phyloP scores from a whole-genome alignment of 2,113 vertebrate species.

The Triplophysa rosa region DNA sequence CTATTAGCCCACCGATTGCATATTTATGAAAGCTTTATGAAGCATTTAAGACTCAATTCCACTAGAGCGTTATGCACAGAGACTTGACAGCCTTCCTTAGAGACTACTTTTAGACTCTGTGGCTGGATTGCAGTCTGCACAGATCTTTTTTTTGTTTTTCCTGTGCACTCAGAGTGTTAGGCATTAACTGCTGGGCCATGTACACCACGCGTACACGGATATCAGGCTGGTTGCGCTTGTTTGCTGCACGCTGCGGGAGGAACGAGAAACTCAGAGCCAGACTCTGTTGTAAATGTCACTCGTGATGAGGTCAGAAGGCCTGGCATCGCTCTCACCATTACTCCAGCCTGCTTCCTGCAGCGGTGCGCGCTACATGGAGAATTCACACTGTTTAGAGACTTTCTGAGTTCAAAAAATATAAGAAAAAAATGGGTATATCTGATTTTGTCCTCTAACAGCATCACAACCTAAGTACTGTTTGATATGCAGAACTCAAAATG shows the following conservation, averaged over 20 bases:
- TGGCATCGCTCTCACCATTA: slow-evolving; percentile 58
- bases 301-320: slow-evolving; percentile 71
- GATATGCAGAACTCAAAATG: background rate
- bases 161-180: slow-evolving; percentile 14
- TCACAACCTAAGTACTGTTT: background rate
- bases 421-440: slow-evolving; percentile 61
- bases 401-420: slow-evolving; percentile 59
- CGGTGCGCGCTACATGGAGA: slow-evolving; percentile 51
- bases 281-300: slow-evolving; percentile 68
- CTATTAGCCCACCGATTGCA: slow-evolving; percentile 67
- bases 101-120: slow-evolving; percentile 69
- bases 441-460: slow-evolving; percentile 29
- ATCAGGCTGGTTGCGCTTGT: slow-evolving; percentile 55
- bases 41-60: slow-evolving; percentile 72
- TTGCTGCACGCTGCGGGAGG: slow-evolving; percentile 55
- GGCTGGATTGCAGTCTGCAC: slow-evolving; percentile 62
- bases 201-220: background rate
- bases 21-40: slow-evolving; percentile 75
- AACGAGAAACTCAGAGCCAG: slow-evolving; percentile 34
- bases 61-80: slow-evolving; percentile 66
- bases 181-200: slow-evolving; percentile 45
- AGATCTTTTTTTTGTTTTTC: slow-evolving; percentile 42
- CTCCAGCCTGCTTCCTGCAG: slow-evolving; percentile 58
- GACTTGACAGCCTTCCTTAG: slow-evolving; percentile 72
- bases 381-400: slow-evolving; percentile 52